phyloP scores from a whole-genome alignment of 2,888 invertebrate species.

The Agonopterix subpropinquella region DNA sequence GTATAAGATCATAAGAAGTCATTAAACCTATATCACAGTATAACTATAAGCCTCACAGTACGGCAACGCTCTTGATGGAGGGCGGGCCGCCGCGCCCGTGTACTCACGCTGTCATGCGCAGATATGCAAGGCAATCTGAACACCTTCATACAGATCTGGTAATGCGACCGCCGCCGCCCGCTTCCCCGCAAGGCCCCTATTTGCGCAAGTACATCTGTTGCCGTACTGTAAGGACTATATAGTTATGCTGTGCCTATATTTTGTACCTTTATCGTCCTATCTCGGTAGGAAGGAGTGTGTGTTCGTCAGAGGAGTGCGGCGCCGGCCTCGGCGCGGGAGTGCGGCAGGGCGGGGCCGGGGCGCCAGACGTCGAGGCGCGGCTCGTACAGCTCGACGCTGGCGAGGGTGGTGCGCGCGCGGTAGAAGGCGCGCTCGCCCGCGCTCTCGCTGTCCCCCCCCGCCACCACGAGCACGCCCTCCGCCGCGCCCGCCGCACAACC shows the following conservation, averaged over 20 bases:
- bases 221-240: too few relatives aligned
- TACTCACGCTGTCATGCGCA: too few relatives aligned
- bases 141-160: too few relatives aligned
- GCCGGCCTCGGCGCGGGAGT: slow-evolving; percentile 91
- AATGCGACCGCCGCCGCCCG: too few relatives aligned
- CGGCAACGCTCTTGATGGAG: too few relatives aligned
- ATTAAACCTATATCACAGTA: not conserved
- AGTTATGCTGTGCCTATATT: not conserved
- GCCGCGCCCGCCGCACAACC: slow-evolving; percentile 91
- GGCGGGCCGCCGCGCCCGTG: too few relatives aligned
- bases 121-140: too few relatives aligned
- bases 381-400: slow-evolving; percentile 90
- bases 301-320: slow-evolving; percentile 83
- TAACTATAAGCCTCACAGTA: too few relatives aligned
- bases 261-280: not conserved
- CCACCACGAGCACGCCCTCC: slow-evolving; percentile 87
- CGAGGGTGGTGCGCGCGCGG: slow-evolving; percentile 88
- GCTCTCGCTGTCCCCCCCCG: slow-evolving; percentile 90
- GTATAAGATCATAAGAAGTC: not conserved
- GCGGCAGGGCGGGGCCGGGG: slow-evolving; percentile 85
- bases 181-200: too few relatives aligned
- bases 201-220: too few relatives aligned
- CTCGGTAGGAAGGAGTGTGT: not conserved
- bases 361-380: slow-evolving; percentile 86
- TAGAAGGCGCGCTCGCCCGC: slow-evolving; percentile 84